Evolutionary conservation across 2,113 vertebrate genomes (phyloP), one percentile per base, ranked within the genome.

Genomic region (Vidua chalybeata): DNA sequence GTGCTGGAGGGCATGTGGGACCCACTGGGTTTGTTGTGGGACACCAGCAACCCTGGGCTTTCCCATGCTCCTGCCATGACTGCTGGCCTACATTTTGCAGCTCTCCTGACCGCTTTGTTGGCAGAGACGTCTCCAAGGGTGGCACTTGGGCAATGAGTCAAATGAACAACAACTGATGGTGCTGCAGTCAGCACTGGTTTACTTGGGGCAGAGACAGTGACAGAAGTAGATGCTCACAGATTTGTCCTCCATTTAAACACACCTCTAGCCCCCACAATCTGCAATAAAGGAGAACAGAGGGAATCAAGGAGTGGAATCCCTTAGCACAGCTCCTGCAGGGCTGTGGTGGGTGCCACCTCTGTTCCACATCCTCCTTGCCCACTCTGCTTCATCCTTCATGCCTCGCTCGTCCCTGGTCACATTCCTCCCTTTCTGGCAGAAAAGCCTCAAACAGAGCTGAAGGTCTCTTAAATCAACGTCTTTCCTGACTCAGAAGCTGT

Each of bases 401-500:
- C 37, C 39, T 56, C 2, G 3, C 81, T 66, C 2, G 2, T 64
- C 75, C 64, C 88, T 48, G 62, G 61, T 35, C 55, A 28, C 3
- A 4, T 61, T 84, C 46, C 39, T 28, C 59, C 30, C 23, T 23
- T 63, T 76, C 45, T 77, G 76, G 46, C 66, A 75, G 68, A 81
- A 77, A 69, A 92, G 45, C 68, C 91, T 92, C 91, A 62, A 78
- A 66, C 6, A 31, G 72, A 71, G 61, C 77, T 86, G 89, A 93
- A 95, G 71, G 90, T 68, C 94, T 96, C 94, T 93, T 95, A 95
- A 97, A 95, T 97, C 93, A 95, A 84, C 7, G 45, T 79, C 94
- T 93, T 75, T 89, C 94, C 97, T 49, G 33, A 62, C 75, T 71
- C 69, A 58, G 95, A 89, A 90, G 95, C 95, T 94, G 75, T 93